phyloP scores from a whole-genome alignment of 2,113 vertebrate species.

The Sula dactylatra region DNA sequence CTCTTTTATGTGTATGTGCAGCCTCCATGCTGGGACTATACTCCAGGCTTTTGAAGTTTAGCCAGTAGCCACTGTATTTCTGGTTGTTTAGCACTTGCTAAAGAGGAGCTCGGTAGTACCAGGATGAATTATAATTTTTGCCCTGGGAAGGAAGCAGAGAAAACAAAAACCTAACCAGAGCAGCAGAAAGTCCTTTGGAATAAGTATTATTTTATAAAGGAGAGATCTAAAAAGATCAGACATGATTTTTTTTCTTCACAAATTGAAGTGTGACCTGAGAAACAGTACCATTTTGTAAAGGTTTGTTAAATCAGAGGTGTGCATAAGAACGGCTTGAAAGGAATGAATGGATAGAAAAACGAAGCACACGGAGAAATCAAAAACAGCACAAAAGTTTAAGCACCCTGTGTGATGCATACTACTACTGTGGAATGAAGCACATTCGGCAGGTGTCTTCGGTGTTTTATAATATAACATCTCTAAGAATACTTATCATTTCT shows the following conservation, averaged over 20 bases:
- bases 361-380: neutral
- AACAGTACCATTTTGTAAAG: neutral
- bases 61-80: slow-evolving; percentile 29
- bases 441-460: neutral
- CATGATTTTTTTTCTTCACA: neutral
- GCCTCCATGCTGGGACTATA: neutral
- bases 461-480: neutral
- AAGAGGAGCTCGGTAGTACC: neutral
- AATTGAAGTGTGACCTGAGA: neutral
- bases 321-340: neutral
- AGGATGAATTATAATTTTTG: slow-evolving; percentile 44
- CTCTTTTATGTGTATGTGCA: neutral
- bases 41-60: slow-evolving; percentile 54
- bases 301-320: neutral
- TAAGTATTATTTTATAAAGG: neutral
- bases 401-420: neutral
- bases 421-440: neutral
- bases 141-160: slow-evolving; percentile 20
- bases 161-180: slow-evolving; percentile 22
- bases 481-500: neutral
- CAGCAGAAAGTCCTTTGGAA: neutral
- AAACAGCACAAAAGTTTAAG: neutral
- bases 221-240: neutral
- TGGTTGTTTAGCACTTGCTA: slow-evolving; percentile 1
- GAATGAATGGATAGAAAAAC: neutral